Evolutionary conservation across 2,888 invertebrate species (phyloP).

Genomic region (Spicauda simplicius): DNA sequence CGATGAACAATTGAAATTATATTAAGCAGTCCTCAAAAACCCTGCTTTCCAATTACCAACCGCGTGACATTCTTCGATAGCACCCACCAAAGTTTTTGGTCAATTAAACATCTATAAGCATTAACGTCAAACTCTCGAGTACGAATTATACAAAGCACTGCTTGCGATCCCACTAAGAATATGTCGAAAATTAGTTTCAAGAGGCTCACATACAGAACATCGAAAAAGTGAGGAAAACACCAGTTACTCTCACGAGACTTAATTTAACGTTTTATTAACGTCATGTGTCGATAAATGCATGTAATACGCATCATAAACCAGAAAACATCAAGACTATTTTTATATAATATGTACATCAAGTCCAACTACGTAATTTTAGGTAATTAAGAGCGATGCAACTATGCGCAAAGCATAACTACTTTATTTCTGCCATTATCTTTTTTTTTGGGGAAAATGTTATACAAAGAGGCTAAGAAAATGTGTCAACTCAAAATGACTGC

Average conservation of each 20-base stretch:
- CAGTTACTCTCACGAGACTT: background rate
- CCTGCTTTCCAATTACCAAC: constrained; percentile 37
- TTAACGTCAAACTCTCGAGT: constrained; percentile 27
- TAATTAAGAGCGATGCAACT: background rate
- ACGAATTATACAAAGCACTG: constrained; percentile 13
- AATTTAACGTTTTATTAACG: too few relatives aligned
- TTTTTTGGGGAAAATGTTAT: too few relatives aligned
- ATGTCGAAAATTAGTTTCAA: background rate
- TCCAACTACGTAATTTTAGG: constrained; percentile 1
- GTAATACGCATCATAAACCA: background rate
- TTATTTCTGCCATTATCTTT: too few relatives aligned
- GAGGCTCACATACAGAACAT: background rate
- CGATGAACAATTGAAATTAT: constrained; percentile 33
- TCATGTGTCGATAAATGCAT: background rate
- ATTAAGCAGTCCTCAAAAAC: constrained; percentile 36
- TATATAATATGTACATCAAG: constrained; percentile 12
- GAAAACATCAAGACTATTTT: background rate
- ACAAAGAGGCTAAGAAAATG: too few relatives aligned
- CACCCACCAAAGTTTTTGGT: constrained; percentile 37
- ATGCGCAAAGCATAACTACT: too few relatives aligned
- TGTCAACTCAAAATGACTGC: too few relatives aligned
- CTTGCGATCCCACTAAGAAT: constrained; percentile 3
- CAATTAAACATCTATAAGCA: constrained; percentile 37
- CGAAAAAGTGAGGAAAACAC: background rate
- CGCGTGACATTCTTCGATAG: constrained; percentile 36